A percentile compares a stretch with the other conserved stretches of the same genome.
Conservation (phyloP, 1,140 invertebrate species). For the Aleiodes sp. region DNA sequence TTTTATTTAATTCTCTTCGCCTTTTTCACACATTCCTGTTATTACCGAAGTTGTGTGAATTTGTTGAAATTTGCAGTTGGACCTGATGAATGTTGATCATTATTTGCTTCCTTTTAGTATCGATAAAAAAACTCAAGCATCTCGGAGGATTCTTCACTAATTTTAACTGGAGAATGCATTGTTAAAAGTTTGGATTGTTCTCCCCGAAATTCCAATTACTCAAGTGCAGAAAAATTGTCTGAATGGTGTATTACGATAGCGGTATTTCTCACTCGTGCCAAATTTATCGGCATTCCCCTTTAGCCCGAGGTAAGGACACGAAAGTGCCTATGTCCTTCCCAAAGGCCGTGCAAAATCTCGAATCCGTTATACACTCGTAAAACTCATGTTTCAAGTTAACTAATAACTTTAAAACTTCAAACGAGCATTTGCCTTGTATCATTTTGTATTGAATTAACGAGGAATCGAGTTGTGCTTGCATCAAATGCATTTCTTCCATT, state of each 20-base stretch:
- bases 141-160: no score
- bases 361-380: conserved; percentile 15
- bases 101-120: no score
- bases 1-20: no score
- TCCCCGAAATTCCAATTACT: no score
- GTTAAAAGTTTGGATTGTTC: no score
- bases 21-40: no score
- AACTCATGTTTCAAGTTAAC: conserved; percentile 7
- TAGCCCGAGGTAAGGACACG: conserved; percentile 11
- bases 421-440: not conserved
- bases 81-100: no score
- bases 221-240: not conserved
- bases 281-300: conserved; percentile 16
- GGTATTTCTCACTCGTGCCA: not conserved
- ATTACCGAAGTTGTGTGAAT: no score
- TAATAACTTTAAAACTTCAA: conserved; percentile 7
- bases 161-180: no score
- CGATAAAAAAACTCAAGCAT: no score
- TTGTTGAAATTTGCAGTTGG: no score
- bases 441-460: not conserved
- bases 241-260: not conserved
- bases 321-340: conserved; percentile 14
- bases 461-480: not conserved
- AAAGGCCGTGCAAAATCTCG: conserved; percentile 14
- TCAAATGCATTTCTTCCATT: no score